Evolutionary conservation across 2,113 vertebrate species (phyloP).

Genomic region (Sisor rabdophorus): DNA sequence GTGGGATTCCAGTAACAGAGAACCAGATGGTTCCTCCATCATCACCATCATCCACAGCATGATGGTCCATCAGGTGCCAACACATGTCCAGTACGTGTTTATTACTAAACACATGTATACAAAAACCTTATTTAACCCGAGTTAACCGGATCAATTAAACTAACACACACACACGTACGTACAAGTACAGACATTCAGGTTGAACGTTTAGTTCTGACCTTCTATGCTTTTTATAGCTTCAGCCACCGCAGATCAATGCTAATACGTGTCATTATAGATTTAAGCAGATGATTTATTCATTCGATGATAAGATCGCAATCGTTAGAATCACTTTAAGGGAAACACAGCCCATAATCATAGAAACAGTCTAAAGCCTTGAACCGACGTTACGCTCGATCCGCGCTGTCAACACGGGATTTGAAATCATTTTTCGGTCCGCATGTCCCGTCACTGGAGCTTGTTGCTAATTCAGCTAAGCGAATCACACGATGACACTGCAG

Average conservation of each 20-base stretch:
- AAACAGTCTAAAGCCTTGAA: neutral
- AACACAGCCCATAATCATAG: no score
- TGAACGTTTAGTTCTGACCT: no score
- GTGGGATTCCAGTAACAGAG: neutral
- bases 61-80: neutral
- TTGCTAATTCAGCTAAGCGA: neutral
- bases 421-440: neutral
- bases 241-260: neutral
- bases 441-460: neutral
- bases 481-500: conserved; percentile 17
- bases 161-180: no score
- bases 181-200: no score
- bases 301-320: neutral
- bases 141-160: no score
- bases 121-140: no score
- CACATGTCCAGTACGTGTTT: no score
- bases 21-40: neutral
- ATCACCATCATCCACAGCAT: neutral
- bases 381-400: neutral
- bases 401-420: neutral
- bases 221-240: no score
- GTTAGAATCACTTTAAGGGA: neutral
- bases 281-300: neutral
- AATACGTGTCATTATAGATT: neutral
- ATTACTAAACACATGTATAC: no score